Evolutionary conservation across 2,888 invertebrate genomes (phyloP), one percentile per base, ranked within the genome.

Genomic region (Parascotia fuliginaria): DNA sequence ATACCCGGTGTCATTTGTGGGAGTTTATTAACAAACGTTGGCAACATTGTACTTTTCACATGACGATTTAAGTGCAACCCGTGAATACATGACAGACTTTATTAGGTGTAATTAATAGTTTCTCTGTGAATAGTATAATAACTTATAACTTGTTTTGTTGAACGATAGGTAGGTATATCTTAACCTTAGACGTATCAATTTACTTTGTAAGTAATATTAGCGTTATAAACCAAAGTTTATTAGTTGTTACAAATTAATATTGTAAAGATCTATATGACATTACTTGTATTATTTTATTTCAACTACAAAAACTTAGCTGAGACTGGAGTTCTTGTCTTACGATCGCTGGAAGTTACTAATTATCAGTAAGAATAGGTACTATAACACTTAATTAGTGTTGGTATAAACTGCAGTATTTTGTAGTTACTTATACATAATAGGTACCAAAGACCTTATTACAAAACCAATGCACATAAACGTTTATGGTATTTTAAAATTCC

Each of bases 31-130:
- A 45, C 45, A 46, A 47, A 55, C 15, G 49, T 47, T 60, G 55
- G 73, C 74, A 72, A 78, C 79, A 75, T 70, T 78, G 79, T 79
- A 52, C 59, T 66, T 71, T 74, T 73, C 54, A 64, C 59, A 50
- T 59, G 65, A 60, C 54, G 41, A 51, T 65, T 62, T 63, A 53
- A 50, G 45, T 40, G 58, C 43, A 46, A 46, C 37, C 52, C 63
- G 60, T 48, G 45, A 50, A 48, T 50, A 50, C 50, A 53, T 42
- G 69, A 42, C 61, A 37, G 51, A 37, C 49, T 75, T 73, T 75
- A 70, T 65, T 68, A 50, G 38, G 28, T 52, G 46, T 66, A 66
- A 70, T 72, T 73, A 70, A 68, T 63, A 60, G 32, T 50, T 56
- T 41, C 34, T 47, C 34, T 64, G 45, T 44, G 39, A 60, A 64